Conservation (phyloP, 2,888 invertebrate genomes). For the Lamellibrachia satsuma region DNA sequence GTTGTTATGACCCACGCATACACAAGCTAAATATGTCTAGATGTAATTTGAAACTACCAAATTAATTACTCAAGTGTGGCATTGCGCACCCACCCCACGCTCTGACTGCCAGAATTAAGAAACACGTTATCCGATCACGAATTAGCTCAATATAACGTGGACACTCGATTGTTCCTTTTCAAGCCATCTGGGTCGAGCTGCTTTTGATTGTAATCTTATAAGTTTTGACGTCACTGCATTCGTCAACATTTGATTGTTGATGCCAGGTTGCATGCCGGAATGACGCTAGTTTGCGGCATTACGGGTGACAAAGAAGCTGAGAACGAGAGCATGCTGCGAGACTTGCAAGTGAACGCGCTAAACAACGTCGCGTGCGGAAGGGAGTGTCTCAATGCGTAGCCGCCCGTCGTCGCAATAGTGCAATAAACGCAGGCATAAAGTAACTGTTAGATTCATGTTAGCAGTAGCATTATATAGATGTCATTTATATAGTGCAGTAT, state of each 20-base stretch:
- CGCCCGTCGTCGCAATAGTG: background rate
- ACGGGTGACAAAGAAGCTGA: background rate
- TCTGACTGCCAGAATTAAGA: too few relatives aligned
- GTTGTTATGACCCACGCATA: too few relatives aligned
- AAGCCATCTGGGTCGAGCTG: background rate
- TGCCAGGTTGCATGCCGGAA: background rate
- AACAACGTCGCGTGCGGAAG: background rate
- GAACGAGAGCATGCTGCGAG: background rate
- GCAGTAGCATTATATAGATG: too few relatives aligned
- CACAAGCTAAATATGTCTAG: too few relatives aligned
- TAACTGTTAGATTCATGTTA: background rate
- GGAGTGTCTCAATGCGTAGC: background rate
- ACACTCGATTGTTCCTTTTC: background rate
- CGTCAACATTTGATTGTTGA: background rate
- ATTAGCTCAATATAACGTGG: too few relatives aligned
- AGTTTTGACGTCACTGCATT: background rate
- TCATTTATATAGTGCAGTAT: too few relatives aligned
- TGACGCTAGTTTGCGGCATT: background rate
- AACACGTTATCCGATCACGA: too few relatives aligned
- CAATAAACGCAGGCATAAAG: background rate
- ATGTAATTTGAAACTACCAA: too few relatives aligned
- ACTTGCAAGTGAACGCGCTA: background rate
- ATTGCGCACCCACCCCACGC: too few relatives aligned
- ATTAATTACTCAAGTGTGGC: too few relatives aligned
- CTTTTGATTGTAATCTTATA: background rate